Percentiles rank a stretch among this genome's conserved stretches.
These are phyloP conservation scores for Phaetusa simplex DNA, from an alignment of 2,113 vertebrate genomes.

Conservation along the genomic window DNA sequence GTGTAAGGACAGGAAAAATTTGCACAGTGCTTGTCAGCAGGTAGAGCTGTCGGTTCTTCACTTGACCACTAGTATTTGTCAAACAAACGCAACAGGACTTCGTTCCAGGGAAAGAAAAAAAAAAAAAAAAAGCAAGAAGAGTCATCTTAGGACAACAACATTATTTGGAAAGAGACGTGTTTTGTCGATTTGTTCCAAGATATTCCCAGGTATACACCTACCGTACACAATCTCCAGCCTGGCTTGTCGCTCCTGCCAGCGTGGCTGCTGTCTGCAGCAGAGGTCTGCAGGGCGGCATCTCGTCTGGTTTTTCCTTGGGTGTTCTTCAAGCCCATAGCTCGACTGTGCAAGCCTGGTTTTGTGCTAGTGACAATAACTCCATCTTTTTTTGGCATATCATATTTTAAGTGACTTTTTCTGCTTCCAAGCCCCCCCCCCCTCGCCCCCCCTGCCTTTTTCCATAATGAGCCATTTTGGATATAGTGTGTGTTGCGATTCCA, in stretches of 20 bases:
- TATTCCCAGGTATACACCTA: background rate
- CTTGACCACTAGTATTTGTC: conserved; percentile 16
- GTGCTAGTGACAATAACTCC: background rate
- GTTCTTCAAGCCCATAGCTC: background rate
- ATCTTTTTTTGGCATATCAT: background rate
- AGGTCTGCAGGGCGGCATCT: background rate
- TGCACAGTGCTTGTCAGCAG: conserved; percentile 30
- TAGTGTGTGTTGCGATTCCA: background rate
- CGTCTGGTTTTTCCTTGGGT: background rate
- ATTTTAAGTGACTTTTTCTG: background rate
- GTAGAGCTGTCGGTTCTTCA: conserved; percentile 18
- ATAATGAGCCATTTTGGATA: background rate
- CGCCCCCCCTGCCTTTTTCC: background rate
- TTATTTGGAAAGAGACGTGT: background rate
- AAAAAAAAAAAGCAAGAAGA: background rate
- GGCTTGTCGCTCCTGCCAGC: accelerated
- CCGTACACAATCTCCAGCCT: background rate
- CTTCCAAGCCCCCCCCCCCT: background rate
- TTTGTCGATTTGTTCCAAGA: background rate
- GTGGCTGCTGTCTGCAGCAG: background rate
- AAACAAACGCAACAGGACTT: background rate
- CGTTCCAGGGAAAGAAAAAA: background rate
- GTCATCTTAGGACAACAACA: background rate
- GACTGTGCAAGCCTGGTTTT: background rate
- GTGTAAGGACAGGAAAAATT: conserved; percentile 37